phyloP scores from a whole-genome alignment of 35 echinoderm and acorn worm species.

The Amphiura filiformis region DNA sequence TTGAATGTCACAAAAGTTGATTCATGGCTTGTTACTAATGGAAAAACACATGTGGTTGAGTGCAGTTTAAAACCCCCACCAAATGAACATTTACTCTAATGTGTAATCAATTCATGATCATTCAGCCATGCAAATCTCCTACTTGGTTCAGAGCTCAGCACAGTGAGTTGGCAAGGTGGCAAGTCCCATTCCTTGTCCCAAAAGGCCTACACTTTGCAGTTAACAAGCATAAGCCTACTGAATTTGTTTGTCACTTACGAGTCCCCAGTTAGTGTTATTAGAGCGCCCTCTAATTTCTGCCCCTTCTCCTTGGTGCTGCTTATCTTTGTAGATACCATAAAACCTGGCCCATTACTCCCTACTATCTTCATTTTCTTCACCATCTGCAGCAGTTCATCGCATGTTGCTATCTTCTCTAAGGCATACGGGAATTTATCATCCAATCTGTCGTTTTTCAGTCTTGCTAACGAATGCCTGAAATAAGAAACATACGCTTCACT shows the following conservation, averaged over 20 bases:
- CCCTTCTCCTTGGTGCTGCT: conserved; percentile 47
- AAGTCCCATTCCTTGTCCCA: too few species aligned
- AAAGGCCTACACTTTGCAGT: too few species aligned
- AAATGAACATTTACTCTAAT: too few species aligned
- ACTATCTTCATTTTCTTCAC: conserved; percentile 80
- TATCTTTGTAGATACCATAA: conserved; percentile 87
- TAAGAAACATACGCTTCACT: background rate
- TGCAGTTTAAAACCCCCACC: too few species aligned
- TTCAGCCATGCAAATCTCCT: too few species aligned
- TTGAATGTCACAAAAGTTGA: too few species aligned
- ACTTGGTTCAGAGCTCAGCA: too few species aligned
- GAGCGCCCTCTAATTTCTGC: conserved; percentile 66
- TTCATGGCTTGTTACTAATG: too few species aligned
- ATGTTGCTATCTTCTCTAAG: conserved; percentile 70
- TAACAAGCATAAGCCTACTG: too few species aligned
- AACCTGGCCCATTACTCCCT: conserved; percentile 50
- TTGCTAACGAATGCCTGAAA: background rate
- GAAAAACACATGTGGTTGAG: too few species aligned
- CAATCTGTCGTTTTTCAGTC: conserved; percentile 2
- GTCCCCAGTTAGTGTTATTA: conserved; percentile 60
- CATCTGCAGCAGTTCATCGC: conserved; percentile 67
- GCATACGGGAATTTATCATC: conserved; percentile 49
- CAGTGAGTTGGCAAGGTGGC: too few species aligned
- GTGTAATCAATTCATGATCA: too few species aligned
- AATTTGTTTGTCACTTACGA: conserved; percentile 54